phyloP scores from a whole-genome alignment of 2,888 invertebrate genomes.

The Coenonympha glycerion region DNA sequence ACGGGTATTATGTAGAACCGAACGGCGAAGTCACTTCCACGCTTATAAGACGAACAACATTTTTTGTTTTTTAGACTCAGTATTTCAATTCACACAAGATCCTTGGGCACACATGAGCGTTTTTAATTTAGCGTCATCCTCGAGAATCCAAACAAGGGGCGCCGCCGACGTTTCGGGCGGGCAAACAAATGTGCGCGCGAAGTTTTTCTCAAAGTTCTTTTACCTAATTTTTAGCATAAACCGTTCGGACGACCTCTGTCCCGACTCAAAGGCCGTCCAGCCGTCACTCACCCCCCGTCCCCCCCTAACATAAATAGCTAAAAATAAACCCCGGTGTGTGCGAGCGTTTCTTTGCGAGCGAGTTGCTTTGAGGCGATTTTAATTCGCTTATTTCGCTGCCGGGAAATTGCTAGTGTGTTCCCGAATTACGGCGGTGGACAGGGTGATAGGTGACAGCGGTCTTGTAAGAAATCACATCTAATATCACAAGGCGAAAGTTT shows the following conservation, averaged over 20 bases:
- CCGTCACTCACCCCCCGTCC: constrained; percentile 42
- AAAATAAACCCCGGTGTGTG: constrained; percentile 56
- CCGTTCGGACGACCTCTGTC: constrained; percentile 29
- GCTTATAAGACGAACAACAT: no score
- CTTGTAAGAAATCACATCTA: no score
- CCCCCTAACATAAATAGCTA: constrained; percentile 47
- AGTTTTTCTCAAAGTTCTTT: constrained; percentile 28
- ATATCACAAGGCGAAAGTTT: no score
- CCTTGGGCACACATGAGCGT: not conserved
- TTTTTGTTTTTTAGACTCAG: no score
- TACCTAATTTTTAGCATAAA: constrained; percentile 32
- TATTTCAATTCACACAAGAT: not conserved
- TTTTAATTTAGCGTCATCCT: constrained; percentile 17
- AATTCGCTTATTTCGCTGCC: constrained; percentile 67
- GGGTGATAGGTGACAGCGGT: constrained; percentile 24
- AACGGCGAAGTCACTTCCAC: no score
- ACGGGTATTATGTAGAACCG: no score
- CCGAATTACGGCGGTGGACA: constrained; percentile 43
- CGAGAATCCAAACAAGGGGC: constrained; percentile 11
- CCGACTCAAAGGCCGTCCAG: constrained; percentile 56
- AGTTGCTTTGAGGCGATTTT: constrained; percentile 68
- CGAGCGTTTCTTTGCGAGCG: constrained; percentile 62
- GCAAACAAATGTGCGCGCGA: constrained; percentile 21
- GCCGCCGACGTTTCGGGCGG: constrained; percentile 11
- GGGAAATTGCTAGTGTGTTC: constrained; percentile 60